Percentiles rank a stretch among this genome's conserved stretches.
These are phyloP conservation scores for Lottia scabra DNA, from an alignment of 2,888 invertebrate genomes.

Conservation along the genomic window DNA sequence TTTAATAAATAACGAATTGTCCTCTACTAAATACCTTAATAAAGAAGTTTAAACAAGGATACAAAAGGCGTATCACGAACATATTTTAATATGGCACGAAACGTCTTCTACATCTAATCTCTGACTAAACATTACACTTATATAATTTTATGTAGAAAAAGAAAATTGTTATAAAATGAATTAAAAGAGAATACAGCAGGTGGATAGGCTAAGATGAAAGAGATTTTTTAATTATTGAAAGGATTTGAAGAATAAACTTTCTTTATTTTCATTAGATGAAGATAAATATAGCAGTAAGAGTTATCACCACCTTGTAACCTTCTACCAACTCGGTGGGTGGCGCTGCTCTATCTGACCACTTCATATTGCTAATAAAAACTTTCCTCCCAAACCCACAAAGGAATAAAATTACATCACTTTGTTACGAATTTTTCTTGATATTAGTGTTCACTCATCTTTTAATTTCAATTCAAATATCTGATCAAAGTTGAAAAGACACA, in stretches of 20 bases:
- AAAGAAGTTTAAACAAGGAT: too few species aligned
- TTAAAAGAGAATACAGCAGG: not conserved
- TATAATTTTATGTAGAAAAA: too few species aligned
- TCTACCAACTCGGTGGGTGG: too few species aligned
- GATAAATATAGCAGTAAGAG: not conserved
- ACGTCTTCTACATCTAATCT: too few species aligned
- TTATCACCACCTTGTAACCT: too few species aligned
- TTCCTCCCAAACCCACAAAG: not conserved
- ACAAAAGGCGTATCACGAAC: too few species aligned
- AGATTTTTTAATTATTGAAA: not conserved
- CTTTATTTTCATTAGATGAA: not conserved
- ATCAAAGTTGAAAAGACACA: not conserved
- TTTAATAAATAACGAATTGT: too few species aligned
- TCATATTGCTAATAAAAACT: too few species aligned
- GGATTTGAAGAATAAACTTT: constrained; percentile 2
- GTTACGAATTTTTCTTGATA: not conserved
- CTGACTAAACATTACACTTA: too few species aligned
- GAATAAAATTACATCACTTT: not conserved
- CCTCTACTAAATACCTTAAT: too few species aligned
- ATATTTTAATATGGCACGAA: too few species aligned
- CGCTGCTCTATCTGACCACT: too few species aligned
- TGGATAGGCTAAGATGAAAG: not conserved
- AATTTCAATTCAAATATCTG: not conserved
- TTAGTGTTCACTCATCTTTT: not conserved
- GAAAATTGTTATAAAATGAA: not conserved